Base-by-base conservation (phyloP, 53 echinoderm and acorn worm genomes). In the Luidia sarsii region DNA sequence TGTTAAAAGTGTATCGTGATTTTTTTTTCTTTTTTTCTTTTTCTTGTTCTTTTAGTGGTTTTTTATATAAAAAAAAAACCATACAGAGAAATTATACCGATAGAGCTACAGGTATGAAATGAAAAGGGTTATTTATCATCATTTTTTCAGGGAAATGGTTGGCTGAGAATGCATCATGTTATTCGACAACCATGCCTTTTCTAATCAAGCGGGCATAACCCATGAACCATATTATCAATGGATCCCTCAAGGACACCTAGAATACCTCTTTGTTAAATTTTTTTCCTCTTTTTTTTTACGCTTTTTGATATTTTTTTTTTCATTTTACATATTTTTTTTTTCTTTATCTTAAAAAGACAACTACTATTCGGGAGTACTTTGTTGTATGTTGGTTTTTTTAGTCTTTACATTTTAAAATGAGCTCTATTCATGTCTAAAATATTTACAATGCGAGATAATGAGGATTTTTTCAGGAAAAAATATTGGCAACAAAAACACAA, bases 401-500 rank as follows among this genome's bases (percentile, higher is more conserved):
- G 27, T 60, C 55, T 77, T 77, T 77, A 77, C 59, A 77, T 61
- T 29, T 77, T 77, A 77, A 77, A 77, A 77, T 77, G 77, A 77
- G 77, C 77, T 77, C 77, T 77, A 77, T 77, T 60, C 29, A 46
- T 77, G 59, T 77, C 77, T 77, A 77, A 77, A 77, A 77, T 77
- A 77, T 77, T 60, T 77, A 77, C 77, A 77, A 60, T 77, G 77
- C 77, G 36, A 60, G 77, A 77, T 77, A 77, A 77, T 43, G 61
- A 77, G 77, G 39, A 54, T 77, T 31, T 19, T 59, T 37, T 60
- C 37, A 24, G 32, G 61, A 60, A 77, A 60, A 55, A n/a, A n/a
- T n/a, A 38, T 61, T 77, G 77, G 77, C 77, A 77, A 77, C 59
- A 61, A 77, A 77, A n/a, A 77, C 29, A 77, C 77, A 60, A 77